Evolutionary conservation across 1,140 invertebrate species (phyloP), one percentile per base, ranked within the genome.

Genomic region (Achatina immaculata): DNA sequence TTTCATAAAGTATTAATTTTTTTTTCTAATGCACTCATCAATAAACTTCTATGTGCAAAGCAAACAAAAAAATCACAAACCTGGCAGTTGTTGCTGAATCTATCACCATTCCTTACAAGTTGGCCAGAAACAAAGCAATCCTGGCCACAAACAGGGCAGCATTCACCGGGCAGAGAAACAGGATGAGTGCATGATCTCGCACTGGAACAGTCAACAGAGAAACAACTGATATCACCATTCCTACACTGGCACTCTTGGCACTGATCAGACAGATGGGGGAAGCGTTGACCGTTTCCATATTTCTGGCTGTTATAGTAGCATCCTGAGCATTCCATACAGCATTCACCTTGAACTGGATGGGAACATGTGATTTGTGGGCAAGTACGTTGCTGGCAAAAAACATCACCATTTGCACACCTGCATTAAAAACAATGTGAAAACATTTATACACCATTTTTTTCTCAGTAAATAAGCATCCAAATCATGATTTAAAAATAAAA

Each of bases 291-390:
- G 78, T 88, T 82, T 6, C 28, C 66, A 34, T 83, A 83, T n/a
- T 68, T 69, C 58, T 71, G 43, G 4, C 85, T 80, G 28, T 83
- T 51, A 78, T 85, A 86, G 24, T 84, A 42, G 78, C 88, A 90
- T 43, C 86, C 74, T 31, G 78, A 72, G 79, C 88, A 90, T 73
- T 86, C 83, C n/a, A 34, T 75, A 75, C 89, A 90, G 74, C 88
- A 89, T 34, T 77, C 42, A 4, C 86, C 85, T 34, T 83, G 81
- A 11, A 80, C 80, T 36, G 89, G 88, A 72, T 89, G 78, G 66
- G 82, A 66, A 78, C 88, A 89, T 2, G 73, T 58, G 0, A 85
- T 81, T 58, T 45, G 31, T 34, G 86, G 84, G 77, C 89, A 90
- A 19, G 69, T 71, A 16, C 79, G 82, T 31, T 65, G 80, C 40